phyloP scores from a whole-genome alignment of 2,797 vertebrate genomes.

The Allobates femoralis region DNA sequence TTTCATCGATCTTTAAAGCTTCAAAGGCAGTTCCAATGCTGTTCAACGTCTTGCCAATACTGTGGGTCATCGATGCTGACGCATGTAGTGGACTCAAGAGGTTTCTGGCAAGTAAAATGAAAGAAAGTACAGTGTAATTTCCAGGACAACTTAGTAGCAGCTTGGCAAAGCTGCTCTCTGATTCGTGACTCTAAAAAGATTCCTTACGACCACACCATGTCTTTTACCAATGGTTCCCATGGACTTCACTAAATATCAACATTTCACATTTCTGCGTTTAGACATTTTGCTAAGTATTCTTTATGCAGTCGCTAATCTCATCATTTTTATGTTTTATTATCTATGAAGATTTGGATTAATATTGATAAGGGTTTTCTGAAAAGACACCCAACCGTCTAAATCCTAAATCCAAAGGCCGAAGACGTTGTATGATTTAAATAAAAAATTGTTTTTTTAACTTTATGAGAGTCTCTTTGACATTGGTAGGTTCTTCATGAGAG shows the following conservation, averaged over 20 bases:
- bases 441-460: no score
- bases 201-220: not conserved
- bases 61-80: constrained; percentile 17
- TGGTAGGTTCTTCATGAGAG: no score
- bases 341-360: not conserved
- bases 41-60: not conserved
- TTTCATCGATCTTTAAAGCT: constrained; percentile 9
- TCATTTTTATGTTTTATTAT: not conserved
- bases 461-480: no score
- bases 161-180: not conserved
- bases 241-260: not conserved
- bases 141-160: not conserved
- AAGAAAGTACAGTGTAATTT: not conserved
- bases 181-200: not conserved
- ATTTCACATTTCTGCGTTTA: not conserved
- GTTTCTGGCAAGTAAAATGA: not conserved
- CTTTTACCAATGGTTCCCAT: not conserved
- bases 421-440: no score
- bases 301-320: not conserved
- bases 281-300: not conserved
- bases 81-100: not conserved
- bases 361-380: not conserved
- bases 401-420: not conserved
- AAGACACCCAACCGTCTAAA: not conserved
- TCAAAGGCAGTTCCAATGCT: not conserved